Conservation (phyloP, 92 coral and sea anemone genomes). For the Palythoa caribaeorum region DNA sequence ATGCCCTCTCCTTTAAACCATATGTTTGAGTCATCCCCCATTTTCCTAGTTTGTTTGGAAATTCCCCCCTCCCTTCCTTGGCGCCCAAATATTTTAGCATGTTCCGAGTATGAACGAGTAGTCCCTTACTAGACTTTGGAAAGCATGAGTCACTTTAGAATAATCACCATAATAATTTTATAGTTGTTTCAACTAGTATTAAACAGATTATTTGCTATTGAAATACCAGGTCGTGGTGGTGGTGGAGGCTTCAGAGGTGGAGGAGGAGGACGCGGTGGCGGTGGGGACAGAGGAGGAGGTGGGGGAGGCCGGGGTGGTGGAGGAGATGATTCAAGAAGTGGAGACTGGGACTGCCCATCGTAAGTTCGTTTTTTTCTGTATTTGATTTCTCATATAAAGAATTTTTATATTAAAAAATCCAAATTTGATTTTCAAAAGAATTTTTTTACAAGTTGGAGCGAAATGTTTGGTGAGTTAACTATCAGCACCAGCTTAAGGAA, state of each 20-base stretch:
- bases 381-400: not conserved
- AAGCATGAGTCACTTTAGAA: not conserved
- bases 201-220: not conserved
- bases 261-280: constrained; percentile 74
- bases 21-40: too few species aligned
- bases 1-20: too few species aligned
- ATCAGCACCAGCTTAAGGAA: too few species aligned
- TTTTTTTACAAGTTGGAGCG: too few species aligned
- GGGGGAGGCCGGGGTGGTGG: constrained; percentile 64
- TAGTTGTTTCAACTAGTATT: not conserved
- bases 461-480: too few species aligned
- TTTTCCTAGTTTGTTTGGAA: too few species aligned
- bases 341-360: constrained; percentile 99
- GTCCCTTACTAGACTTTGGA: not conserved
- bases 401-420: too few species aligned
- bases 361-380: constrained; percentile 52
- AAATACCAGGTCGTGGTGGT: constrained; percentile 60
- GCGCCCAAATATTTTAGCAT: too few species aligned
- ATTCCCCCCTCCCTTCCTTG: too few species aligned
- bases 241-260: constrained; percentile 70
- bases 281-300: constrained; percentile 67
- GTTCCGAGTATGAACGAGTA: too few species aligned
- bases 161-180: not conserved
- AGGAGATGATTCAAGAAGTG: constrained; percentile 76
- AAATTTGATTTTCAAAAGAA: too few species aligned